These are phyloP conservation scores for Drosophila arawakana DNA, from an alignment of 1,140 invertebrate species.

Conservation along the genomic window DNA sequence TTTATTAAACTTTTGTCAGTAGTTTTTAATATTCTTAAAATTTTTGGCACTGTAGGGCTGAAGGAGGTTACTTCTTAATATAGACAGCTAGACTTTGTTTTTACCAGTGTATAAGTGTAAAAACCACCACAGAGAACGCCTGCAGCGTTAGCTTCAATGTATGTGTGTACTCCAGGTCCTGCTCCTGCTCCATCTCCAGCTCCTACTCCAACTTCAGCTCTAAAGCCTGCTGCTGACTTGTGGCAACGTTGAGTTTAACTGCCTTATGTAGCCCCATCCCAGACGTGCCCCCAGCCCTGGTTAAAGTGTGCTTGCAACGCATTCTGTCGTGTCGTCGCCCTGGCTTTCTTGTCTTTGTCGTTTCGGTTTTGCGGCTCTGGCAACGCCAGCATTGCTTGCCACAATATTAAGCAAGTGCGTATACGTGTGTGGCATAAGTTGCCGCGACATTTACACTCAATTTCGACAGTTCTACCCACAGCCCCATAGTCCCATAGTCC, in stretches of 20 bases:
- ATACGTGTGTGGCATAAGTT: slow-evolving; percentile 78
- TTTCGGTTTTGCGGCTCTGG: slow-evolving; percentile 61
- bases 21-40: no score
- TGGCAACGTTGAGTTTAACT: slow-evolving; percentile 35
- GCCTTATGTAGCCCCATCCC: not conserved
- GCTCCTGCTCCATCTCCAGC: slow-evolving; percentile 37
- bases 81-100: no score
- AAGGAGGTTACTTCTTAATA: no score
- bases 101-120: not conserved
- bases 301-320: not conserved
- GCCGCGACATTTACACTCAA: slow-evolving; percentile 70
- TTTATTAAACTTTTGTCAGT: no score
- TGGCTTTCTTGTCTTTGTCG: slow-evolving; percentile 42
- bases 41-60: no score
- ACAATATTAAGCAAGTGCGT: slow-evolving; percentile 73
- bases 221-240: slow-evolving; percentile 62
- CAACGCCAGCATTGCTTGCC: slow-evolving; percentile 53
- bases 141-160: slow-evolving; percentile 30
- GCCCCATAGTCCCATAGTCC: no score
- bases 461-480: slow-evolving; percentile 35
- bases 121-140: slow-evolving; percentile 46
- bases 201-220: slow-evolving; percentile 24
- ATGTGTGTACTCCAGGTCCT: slow-evolving; percentile 31
- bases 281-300: not conserved
- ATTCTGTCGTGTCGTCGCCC: slow-evolving; percentile 5